These are phyloP conservation scores for Rhinophrynus dorsalis DNA, from an alignment of 2,797 vertebrate genomes.

Conservation along the genomic window DNA sequence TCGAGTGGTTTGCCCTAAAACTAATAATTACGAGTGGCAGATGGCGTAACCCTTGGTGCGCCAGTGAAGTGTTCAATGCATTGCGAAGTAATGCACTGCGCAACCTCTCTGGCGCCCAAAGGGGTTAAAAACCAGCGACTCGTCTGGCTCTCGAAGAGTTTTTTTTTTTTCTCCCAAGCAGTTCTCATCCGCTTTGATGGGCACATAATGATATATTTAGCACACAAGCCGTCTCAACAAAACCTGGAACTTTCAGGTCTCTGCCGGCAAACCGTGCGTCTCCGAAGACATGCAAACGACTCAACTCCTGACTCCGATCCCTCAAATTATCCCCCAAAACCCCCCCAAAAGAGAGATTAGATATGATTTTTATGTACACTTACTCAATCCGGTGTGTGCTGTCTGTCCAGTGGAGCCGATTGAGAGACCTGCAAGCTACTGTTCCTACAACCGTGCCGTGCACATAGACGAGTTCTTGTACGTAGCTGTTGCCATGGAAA, in stretches of 20 bases:
- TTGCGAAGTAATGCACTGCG: too few species aligned
- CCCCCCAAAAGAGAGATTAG: conserved; percentile 55
- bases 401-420: conserved; percentile 65
- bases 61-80: too few species aligned
- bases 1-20: too few species aligned
- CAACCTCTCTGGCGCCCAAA: too few species aligned
- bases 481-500: conserved; percentile 77
- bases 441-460: conserved; percentile 77
- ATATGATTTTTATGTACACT: conserved; percentile 64
- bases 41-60: too few species aligned
- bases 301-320: conserved; percentile 25
- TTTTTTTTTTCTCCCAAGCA: not conserved
- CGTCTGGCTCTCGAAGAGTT: not conserved
- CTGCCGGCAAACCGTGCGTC: not conserved
- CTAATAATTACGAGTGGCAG: too few species aligned
- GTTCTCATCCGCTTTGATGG: not conserved
- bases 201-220: conserved; percentile 31
- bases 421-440: conserved; percentile 69
- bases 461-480: conserved; percentile 70
- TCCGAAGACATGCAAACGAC: conserved; percentile 5
- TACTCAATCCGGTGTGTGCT: conserved; percentile 64
- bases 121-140: too few species aligned
- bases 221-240: conserved; percentile 44
- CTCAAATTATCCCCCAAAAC: conserved; percentile 28
- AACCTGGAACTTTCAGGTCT: conserved; percentile 62